Conservation (phyloP, 2,888 invertebrate species). For the Heliconius ethilla region DNA sequence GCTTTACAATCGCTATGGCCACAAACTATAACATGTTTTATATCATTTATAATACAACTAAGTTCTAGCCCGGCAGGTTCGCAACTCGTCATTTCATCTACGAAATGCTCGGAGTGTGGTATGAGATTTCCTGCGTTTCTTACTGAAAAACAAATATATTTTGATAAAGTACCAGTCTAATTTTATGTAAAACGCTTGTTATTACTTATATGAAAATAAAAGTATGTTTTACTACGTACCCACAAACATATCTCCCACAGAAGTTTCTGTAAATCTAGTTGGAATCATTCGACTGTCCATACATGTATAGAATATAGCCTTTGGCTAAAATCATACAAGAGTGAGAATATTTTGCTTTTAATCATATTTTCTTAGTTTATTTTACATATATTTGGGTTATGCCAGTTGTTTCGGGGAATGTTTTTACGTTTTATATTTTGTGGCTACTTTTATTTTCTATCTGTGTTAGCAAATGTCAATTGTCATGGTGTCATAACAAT, state of each 20-base stretch:
- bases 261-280: conserved; percentile 95
- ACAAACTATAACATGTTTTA: conserved; percentile 96
- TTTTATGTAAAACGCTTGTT: neutral
- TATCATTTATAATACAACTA: conserved; percentile 95
- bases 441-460: neutral
- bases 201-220: neutral
- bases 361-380: neutral
- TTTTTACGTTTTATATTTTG: neutral
- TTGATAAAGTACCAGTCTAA: conserved; percentile 10
- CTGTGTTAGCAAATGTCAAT: conserved; percentile 14
- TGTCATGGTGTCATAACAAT: conserved; percentile 25
- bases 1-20: conserved; percentile 99
- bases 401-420: neutral
- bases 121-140: conserved; percentile 98
- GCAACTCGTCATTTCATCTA: conserved; percentile 93
- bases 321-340: conserved; percentile 86
- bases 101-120: conserved; percentile 94
- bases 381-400: neutral
- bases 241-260: conserved; percentile 99
- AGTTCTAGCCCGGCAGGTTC: conserved; percentile 98
- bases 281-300: conserved; percentile 99
- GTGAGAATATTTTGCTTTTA: neutral
- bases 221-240: conserved; percentile 79
- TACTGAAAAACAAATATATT: conserved; percentile 81
- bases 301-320: conserved; percentile 98